Conservation (phyloP, 2,113 vertebrate genomes). For the Mirounga angustirostris region DNA sequence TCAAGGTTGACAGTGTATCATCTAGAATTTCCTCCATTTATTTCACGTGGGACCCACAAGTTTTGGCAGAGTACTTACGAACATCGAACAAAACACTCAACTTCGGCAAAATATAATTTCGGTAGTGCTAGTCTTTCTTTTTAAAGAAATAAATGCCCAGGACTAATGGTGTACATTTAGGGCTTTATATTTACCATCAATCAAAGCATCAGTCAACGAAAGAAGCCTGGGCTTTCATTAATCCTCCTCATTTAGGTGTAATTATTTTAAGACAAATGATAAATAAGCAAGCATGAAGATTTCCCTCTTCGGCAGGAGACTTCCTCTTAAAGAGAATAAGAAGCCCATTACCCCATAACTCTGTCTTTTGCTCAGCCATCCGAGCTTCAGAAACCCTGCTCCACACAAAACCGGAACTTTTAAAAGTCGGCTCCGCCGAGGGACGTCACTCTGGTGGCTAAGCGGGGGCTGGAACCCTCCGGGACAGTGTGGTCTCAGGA, state of each 20-base stretch:
- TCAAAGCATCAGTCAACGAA: neutral
- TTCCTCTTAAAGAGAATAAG: neutral
- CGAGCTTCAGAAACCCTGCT: neutral
- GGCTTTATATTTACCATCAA: neutral
- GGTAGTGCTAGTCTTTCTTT: neutral
- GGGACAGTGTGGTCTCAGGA: too few relatives aligned
- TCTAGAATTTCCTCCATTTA: neutral
- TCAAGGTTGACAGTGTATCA: neutral
- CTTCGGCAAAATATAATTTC: neutral
- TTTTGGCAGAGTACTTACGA: neutral
- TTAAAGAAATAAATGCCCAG: neutral
- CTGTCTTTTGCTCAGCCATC: neutral
- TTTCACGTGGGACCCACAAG: neutral
- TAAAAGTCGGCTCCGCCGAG: too few relatives aligned
- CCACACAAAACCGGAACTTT: too few relatives aligned
- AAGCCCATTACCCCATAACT: neutral
- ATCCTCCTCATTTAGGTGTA: neutral
- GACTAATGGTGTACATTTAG: neutral
- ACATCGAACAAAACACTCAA: neutral
- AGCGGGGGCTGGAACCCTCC: too few relatives aligned
- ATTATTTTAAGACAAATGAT: constrained; percentile 46
- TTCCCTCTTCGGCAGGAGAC: neutral
- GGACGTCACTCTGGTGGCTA: too few relatives aligned
- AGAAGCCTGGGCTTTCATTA: neutral
- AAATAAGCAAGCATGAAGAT: neutral